Base-by-base conservation (phyloP, 2,113 vertebrate genomes). In the Dipodomys ordii region DNA sequence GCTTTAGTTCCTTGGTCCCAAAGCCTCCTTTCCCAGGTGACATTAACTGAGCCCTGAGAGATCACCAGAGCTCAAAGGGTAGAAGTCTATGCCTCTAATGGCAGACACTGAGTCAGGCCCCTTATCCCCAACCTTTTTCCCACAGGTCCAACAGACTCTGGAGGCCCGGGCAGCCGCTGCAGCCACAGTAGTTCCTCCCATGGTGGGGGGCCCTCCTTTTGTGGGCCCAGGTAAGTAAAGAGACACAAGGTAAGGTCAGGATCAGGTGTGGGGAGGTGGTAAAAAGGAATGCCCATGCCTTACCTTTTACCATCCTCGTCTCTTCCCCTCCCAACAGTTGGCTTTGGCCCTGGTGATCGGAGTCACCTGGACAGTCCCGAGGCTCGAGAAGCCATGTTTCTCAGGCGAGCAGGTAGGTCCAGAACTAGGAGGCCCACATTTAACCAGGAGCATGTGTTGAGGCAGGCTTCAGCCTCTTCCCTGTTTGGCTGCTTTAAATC, bases 101-200 rank as follows among this genome's bases (percentile, higher is more conserved):
- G 35, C 18, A 27, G n/a, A 4, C 39, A 69, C 82, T 71, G 64
- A 94, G 28, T 90, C 79, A 80, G 46, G 30, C 64, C 27, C 39
- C 49, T 95, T 32, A 89, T n/a, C 67, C 32, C 20, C 4, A 57
- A 20, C 35, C 44, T 64, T 68, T 64, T 72, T 79, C 10, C 71
- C 16, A 79, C 79, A 99, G 99, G 99, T 99, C 72, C 99, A 99
- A 74, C 99, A 99, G 98, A 99, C 98, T 27, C 96, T 99, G 88
- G 99, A 99, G 3, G 99, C 99, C 32, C 97, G 99, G 94, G 99
- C 99, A 64, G 99, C 98, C 0, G 98, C 98, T 6, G 98, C 98
- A 53, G 98, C 97, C 88, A 99, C 98, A 44, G 98, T 98, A 23
- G 98, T 98, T 83, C 95, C 98, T 80, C 98, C 98, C 32, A 96